Percentiles rank a stretch among this genome's conserved stretches.
phyloP scores from a whole-genome alignment of 2,888 invertebrate genomes.

The Melieria omissa region DNA sequence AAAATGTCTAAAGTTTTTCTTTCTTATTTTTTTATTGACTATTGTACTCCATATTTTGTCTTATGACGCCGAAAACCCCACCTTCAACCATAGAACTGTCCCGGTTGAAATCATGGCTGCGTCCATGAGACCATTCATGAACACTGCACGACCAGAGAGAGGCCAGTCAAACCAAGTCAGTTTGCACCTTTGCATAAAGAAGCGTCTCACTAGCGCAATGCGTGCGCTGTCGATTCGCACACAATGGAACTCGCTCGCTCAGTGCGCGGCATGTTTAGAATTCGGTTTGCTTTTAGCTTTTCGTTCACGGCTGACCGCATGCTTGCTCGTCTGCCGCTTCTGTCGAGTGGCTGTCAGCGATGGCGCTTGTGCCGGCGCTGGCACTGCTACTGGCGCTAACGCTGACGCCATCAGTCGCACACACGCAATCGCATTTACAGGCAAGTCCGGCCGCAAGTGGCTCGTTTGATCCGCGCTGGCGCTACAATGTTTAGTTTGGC shows the following conservation, averaged over 20 bases:
- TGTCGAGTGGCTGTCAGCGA: not conserved
- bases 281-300: slow-evolving; percentile 3
- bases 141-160: too few species aligned
- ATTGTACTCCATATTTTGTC: too few species aligned
- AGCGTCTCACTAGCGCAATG: not conserved
- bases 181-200: not conserved
- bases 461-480: too few species aligned
- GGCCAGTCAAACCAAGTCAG: too few species aligned
- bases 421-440: not conserved
- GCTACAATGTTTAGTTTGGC: too few species aligned
- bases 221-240: slow-evolving; percentile 7
- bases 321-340: too few species aligned
- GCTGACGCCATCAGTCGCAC: not conserved
- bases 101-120: too few species aligned
- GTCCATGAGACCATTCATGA: too few species aligned
- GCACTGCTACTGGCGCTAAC: not conserved
- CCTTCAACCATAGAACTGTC: too few species aligned
- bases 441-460: not conserved
- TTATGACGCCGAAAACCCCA: too few species aligned
- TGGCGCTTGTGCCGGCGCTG: not conserved
- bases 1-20: too few species aligned
- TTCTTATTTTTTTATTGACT: too few species aligned
- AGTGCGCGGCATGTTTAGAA: slow-evolving; percentile 26
- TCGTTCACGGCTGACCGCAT: not conserved
- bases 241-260: slow-evolving; percentile 1